Evolutionary conservation across 2,113 vertebrate genomes (phyloP), one percentile per base, ranked within the genome.

Genomic region (Neodontobutis hainanensis): DNA sequence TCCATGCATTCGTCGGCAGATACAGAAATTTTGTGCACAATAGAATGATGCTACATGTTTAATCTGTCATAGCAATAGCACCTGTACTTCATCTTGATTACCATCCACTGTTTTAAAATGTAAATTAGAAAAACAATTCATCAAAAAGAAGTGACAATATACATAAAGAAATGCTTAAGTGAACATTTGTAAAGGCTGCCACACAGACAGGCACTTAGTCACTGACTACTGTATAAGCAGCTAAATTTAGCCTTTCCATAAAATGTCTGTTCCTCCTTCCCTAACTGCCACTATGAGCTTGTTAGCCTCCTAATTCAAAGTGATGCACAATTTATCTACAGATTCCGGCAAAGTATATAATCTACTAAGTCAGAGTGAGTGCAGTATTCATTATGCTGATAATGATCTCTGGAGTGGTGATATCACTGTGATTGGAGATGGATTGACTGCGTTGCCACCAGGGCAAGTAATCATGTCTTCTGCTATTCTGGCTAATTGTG

Each of bases 401-500:
- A 84, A 81, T 63, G 65, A 87, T 86, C 80, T 63, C 59, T 65
- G 70, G 53, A 65, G 55, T 45, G 52, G 70, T 53, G 67, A 63
- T 78, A 75, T 78, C 56, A 56, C 44, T 64, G 70, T 72, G 82
- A 85, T 63, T 79, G 71, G 69, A 72, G 68, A 75, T 68, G 68
- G 66, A 83, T 65, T 35, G 79, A 80, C 40, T 75, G 62, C 42
- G 61, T 51, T 68, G 70, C 78, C 62, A 81, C 69, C 32, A 56
- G 65, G 76, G 66, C n/a, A 61, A 78, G 72, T 75, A 85, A 82
- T 84, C 78, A 78, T 61, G 71, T 83, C 80, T 71, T 67, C 77
- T 63, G 70, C 81, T 67, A 83, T 83, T 80, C 61, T 48, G 69
- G 81, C 73, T 88, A 82, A 86, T 88, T 89, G 86, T 79, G 71